Evolutionary conservation across 2,113 vertebrate genomes (phyloP), one percentile per base, ranked within the genome.

Genomic region (Sula dactylatra): DNA sequence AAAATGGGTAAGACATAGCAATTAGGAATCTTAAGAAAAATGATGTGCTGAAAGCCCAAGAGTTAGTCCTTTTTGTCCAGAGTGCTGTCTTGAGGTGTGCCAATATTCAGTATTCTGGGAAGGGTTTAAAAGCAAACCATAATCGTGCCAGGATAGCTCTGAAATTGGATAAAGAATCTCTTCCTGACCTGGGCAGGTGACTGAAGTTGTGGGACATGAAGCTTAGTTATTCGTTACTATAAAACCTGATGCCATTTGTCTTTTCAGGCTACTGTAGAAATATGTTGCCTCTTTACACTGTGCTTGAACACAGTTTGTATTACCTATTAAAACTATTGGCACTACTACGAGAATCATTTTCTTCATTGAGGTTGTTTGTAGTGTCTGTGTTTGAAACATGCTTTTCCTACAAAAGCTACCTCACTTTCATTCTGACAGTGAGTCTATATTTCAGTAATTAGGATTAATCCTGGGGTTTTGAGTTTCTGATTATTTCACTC

Each of bases 401-500:
- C 27, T 65, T 83, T 78, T 85, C 20, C 9, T 78, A 1, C 80
- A 45, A 82, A 93, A 87, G 40, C 26, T n/a, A 10, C 22, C 26
- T 86, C 18, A 8, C 61, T 86, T 20, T 42, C 69, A 38, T 24
- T 91, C 86, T 88, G 55, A 81, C 11, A 66, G 47, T 22, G 27
- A 76, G 17, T 22, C 61, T 89, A 0, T 82, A 20, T 90, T 90
- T 94, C 65, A 76, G 22, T 92, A 94, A 85, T 79, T 78, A 80
- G 31, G 31, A 65, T 94, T 95, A 93, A 82, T 71, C n/a, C 29
- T 71, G 42, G 71, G 86, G 55, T 90, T 93, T 95, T 83, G 61
- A 93, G 65, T 82, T 91, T 58, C 36, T 96, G 82, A 49, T 89
- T 83, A 91, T 82, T 95, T 94, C 34, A 44, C 56, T 92, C 36